These are phyloP conservation scores for Columba guinea DNA, from an alignment of 2,797 vertebrate genomes.

Conservation along the genomic window DNA sequence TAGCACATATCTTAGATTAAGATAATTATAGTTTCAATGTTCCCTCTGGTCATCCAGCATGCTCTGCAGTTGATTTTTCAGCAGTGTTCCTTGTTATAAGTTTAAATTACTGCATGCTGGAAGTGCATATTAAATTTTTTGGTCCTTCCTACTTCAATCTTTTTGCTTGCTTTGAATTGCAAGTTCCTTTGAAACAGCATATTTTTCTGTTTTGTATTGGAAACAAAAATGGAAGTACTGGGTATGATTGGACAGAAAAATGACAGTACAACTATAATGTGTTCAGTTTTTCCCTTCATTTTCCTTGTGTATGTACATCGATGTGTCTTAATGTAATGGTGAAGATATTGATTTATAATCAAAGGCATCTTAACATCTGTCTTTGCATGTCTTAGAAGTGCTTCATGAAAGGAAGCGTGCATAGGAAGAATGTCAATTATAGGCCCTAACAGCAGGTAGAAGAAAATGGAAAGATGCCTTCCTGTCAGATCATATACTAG, in stretches of 20 bases:
- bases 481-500: not conserved
- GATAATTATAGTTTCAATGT: not conserved
- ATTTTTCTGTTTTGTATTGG: not conserved
- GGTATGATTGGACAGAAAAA: not conserved
- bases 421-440: not conserved
- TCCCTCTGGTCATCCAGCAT: not conserved
- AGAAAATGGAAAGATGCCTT: not conserved
- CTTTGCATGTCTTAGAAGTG: not conserved
- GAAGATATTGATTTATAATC: not conserved
- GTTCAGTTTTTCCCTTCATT: not conserved
- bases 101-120: not conserved
- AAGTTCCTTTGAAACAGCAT: not conserved
- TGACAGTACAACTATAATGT: not conserved
- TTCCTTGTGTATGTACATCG: not conserved
- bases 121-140: not conserved
- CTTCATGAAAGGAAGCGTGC: not conserved
- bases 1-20: not conserved
- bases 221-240: not conserved
- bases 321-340: not conserved
- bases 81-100: not conserved
- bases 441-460: not conserved
- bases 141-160: not conserved
- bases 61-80: not conserved
- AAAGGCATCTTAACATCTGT: not conserved
- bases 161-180: not conserved